A percentile compares a stretch with the other conserved stretches of the same genome.
Evolutionary conservation across 1,140 invertebrate species (phyloP).

Genomic region (Drosophila pseudoobscura): DNA sequence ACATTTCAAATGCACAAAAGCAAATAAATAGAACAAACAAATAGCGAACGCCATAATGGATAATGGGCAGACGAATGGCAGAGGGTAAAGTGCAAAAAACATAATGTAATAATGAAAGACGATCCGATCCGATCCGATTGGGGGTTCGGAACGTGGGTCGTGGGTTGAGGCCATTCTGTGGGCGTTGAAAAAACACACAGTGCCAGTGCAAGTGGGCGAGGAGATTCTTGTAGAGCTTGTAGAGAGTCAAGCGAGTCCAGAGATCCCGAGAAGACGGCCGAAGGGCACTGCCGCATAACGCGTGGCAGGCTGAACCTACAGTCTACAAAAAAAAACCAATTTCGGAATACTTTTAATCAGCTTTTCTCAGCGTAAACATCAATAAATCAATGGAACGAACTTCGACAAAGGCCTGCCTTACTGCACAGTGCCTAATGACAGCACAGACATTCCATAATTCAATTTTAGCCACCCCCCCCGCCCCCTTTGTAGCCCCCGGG

Average conservation of each 20-base stretch:
- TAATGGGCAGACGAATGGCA: neutral
- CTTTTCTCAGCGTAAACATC: too few species aligned
- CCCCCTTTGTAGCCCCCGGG: conserved; percentile 9
- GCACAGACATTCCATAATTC: conserved; percentile 26
- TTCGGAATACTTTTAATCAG: too few species aligned
- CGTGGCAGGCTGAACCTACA: too few species aligned
- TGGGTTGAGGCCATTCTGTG: conserved; percentile 40
- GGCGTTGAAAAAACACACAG: conserved; percentile 26
- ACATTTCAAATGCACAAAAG: conserved; percentile 45
- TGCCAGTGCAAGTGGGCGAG: conserved; percentile 27
- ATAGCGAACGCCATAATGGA: conserved; percentile 2
- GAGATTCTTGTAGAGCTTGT: neutral
- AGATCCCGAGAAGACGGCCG: too few species aligned
- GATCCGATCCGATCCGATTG: neutral
- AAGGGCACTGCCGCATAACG: too few species aligned
- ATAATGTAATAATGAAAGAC: conserved; percentile 6
- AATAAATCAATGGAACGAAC: too few species aligned
- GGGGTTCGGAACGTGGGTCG: conserved; percentile 23
- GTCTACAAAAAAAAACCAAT: too few species aligned
- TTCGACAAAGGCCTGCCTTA: neutral
- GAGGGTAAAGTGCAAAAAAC: conserved; percentile 32
- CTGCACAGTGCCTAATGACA: conserved; percentile 17
- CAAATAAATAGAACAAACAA: conserved; percentile 7
- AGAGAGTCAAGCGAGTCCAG: too few species aligned
- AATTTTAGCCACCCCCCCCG: conserved; percentile 28